phyloP scores from a whole-genome alignment of 2,797 vertebrate genomes.

The Picus viridis region DNA sequence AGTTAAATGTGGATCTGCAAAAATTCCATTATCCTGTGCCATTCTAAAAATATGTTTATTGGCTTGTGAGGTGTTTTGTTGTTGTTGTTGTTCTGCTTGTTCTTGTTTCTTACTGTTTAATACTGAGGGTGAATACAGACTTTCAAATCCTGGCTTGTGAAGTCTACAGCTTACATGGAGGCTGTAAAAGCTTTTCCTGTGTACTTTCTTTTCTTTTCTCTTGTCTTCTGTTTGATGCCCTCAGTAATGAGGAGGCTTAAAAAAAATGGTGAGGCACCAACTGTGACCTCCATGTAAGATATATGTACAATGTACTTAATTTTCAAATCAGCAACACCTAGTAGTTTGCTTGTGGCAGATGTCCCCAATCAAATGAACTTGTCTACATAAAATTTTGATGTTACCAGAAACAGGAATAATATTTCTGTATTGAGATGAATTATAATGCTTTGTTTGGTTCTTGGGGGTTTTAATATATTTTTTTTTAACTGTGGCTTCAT shows the following conservation, averaged over 20 bases:
- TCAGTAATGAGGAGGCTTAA: background rate
- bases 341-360: background rate
- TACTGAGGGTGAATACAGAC: background rate
- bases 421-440: background rate
- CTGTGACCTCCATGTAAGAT: background rate
- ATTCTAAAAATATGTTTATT: background rate
- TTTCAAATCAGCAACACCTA: background rate
- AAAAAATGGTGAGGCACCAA: background rate
- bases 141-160: background rate
- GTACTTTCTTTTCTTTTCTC: background rate
- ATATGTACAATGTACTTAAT: background rate
- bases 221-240: background rate
- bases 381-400: background rate
- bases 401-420: background rate
- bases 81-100: background rate
- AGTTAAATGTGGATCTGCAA: background rate
- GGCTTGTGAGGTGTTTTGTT: background rate
- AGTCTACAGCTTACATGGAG: background rate
- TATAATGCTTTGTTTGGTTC: no score
- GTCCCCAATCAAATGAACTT: background rate
- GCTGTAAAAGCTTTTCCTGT: background rate
- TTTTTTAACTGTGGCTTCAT: background rate
- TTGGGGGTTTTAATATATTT: background rate
- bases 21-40: background rate
- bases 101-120: background rate